Evolutionary conservation across 1,140 invertebrate genomes (phyloP).

Genomic region (Tetramorium simillimum): DNA sequence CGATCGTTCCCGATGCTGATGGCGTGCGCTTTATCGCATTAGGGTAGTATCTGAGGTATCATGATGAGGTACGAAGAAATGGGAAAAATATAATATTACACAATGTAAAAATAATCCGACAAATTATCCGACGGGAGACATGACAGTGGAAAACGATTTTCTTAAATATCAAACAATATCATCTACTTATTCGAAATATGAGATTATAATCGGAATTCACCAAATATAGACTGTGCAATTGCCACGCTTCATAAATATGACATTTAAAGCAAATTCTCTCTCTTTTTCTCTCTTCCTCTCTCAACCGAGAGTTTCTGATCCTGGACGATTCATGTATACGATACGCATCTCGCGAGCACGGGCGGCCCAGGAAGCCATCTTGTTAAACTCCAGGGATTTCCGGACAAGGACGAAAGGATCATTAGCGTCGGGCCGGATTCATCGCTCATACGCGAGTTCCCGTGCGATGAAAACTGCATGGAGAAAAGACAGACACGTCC

Average conservation of each 20-base stretch:
- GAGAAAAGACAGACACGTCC: constrained; percentile 68
- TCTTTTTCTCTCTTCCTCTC: background rate
- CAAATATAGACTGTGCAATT: background rate
- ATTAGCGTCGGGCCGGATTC: constrained; percentile 57
- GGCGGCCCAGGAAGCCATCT: constrained; percentile 24
- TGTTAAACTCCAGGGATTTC: constrained; percentile 43
- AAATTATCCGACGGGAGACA: background rate
- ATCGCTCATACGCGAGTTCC: constrained; percentile 56
- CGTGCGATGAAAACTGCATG: constrained; percentile 67
- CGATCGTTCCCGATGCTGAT: constrained; percentile 46
- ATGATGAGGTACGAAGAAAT: background rate
- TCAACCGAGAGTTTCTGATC: background rate
- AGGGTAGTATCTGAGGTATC: background rate
- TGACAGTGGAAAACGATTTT: background rate
- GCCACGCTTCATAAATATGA: background rate
- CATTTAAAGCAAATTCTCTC: background rate
- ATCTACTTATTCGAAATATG: background rate
- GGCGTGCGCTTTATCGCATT: constrained; percentile 23
- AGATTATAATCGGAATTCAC: background rate
- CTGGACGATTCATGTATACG: background rate
- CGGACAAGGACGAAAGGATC: constrained; percentile 59
- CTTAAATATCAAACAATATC: background rate
- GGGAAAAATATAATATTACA: background rate
- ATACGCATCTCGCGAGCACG: constrained; percentile 20
- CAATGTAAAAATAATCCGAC: background rate